Evolutionary conservation across 2,888 invertebrate species (phyloP).

Genomic region (Drosophila stalkeri): DNA sequence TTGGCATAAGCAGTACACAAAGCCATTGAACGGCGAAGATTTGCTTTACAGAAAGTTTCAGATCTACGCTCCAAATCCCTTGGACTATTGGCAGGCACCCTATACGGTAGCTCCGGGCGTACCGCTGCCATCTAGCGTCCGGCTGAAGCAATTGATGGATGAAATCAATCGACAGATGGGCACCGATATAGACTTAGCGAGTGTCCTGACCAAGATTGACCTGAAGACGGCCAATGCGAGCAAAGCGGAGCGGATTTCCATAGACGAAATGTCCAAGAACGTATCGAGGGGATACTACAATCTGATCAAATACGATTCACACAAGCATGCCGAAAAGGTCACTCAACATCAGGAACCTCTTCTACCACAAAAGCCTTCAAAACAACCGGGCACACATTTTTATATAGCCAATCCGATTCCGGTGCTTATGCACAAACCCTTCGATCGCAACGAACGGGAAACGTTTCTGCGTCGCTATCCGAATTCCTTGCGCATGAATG

Average conservation of each 20-base stretch:
- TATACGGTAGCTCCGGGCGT: not conserved
- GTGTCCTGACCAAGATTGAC: not conserved
- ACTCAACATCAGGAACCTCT: rapidly evolving
- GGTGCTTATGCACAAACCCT: slow-evolving; percentile 1
- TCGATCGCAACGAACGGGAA: not conserved
- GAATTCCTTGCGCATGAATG: not conserved
- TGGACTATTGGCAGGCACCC: not conserved
- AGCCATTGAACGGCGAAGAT: no score
- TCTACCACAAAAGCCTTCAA: rapidly evolving
- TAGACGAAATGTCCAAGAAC: no score
- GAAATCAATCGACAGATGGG: not conserved
- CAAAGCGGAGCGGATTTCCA: not conserved
- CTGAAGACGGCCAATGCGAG: not conserved
- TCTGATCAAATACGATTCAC: rapidly evolving
- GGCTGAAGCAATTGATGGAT: not conserved
- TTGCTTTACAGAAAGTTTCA: not conserved
- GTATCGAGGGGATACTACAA: rapidly evolving
- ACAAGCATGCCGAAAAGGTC: not conserved
- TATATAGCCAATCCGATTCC: not conserved
- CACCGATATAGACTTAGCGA: not conserved
- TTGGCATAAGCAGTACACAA: no score
- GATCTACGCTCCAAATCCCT: not conserved
- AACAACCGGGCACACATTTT: not conserved
- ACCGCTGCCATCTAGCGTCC: not conserved
- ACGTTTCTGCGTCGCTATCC: not conserved